Base-by-base conservation (phyloP, 2,888 invertebrate genomes). In the Electrophaes corylata region DNA sequence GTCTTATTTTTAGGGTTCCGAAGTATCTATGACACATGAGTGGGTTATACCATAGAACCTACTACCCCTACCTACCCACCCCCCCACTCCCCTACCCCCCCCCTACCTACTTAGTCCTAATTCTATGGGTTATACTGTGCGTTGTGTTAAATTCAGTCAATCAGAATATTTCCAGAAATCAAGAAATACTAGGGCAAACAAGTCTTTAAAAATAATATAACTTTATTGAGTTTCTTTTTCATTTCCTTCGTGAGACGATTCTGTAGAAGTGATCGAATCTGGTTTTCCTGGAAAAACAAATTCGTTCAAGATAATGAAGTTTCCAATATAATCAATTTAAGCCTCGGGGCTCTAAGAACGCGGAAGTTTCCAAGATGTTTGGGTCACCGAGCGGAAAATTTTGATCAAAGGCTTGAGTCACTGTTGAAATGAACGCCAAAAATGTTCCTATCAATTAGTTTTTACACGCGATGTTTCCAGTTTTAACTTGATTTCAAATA, bases 351-450 rank as follows among this genome's bases (percentile, higher is more conserved):
- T 37, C 46, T 45, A 56, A 64, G 51, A 40, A 56, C 37, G 53
- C 35, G 54, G 57, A 65, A 62, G 62, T 60, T 65, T 56, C 43
- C 41, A 41, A 62, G 54, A 65, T 65, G 65, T 62, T 65, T 58
- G 56, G 60, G 62, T 62, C 62, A 60, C 56, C 48, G 47, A 58
- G 54, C 48, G 54, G 60, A 62, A 65, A 65, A 59, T 62, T 65
- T 62, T 58, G 65, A 62, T 62, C 62, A 65, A 62, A 65, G 58
- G 65, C 47, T 57, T 59, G 45, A 61, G 61, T 59, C 60, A 62
- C 55, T 62, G 55, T 50, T 56, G 44, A 60, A 60, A 56, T 65
- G 54, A 62, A 65, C 59, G 60, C 46, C 39, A 53, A 57, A 62
- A 62, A 55, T 56, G 29, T 57, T 26, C 48, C 48, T 59, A 61